These are phyloP conservation scores for Apoderus coryli DNA, from an alignment of 2,888 invertebrate species.

Conservation along the genomic window DNA sequence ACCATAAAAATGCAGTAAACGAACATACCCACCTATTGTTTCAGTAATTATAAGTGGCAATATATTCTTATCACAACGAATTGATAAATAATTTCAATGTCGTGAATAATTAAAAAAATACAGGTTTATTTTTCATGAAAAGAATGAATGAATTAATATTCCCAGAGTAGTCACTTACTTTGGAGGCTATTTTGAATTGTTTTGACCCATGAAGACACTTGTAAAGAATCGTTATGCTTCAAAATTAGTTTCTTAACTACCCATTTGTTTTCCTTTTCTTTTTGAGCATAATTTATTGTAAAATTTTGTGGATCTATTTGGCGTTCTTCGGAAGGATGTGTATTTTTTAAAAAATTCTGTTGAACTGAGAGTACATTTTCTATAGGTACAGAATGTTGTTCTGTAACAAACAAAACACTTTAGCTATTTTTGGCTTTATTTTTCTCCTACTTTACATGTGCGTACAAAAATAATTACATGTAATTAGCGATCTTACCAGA, in stretches of 20 bases:
- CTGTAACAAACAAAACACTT: too few species aligned
- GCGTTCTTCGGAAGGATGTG: constrained; percentile 28
- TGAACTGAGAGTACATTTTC: constrained; percentile 40
- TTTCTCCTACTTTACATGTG: too few species aligned
- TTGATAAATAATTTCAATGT: too few species aligned
- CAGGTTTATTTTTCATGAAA: too few species aligned
- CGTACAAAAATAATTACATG: too few species aligned
- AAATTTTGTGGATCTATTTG: constrained; percentile 35
- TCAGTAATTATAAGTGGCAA: too few species aligned
- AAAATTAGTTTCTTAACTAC: constrained; percentile 40
- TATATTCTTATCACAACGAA: too few species aligned
- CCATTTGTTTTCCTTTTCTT: constrained; percentile 42
- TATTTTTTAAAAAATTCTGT: constrained; percentile 31
- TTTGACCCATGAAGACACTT: constrained; percentile 48
- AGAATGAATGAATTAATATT: too few species aligned
- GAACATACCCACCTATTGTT: too few species aligned
- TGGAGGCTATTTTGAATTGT: constrained; percentile 39
- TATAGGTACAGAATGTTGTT: constrained; percentile 38
- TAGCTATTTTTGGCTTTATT: too few species aligned
- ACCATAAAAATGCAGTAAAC: too few species aligned
- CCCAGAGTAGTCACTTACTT: constrained; percentile 34
- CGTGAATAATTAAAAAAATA: too few species aligned
- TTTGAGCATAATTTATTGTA: constrained; percentile 46
- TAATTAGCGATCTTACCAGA: constrained; percentile 41
- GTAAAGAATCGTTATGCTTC: constrained; percentile 42